Base-by-base conservation (phyloP, 1,140 invertebrate species). In the Solen grandis region DNA sequence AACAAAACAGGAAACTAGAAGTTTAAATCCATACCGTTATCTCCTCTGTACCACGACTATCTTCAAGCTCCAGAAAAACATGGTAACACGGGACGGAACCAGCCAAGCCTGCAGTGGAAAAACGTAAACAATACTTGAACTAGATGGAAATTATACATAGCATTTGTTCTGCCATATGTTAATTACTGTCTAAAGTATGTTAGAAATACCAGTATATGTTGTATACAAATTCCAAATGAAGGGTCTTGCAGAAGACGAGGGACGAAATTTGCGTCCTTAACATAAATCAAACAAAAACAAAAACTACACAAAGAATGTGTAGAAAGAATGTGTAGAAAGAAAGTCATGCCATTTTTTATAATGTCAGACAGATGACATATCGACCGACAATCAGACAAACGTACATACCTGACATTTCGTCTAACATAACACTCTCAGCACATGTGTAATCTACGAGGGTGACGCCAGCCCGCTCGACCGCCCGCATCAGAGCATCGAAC, bases 401-500 rank as follows among this genome's bases (percentile, higher is more conserved):
- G 8, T 19, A 46, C 41, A 10, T 46, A 46, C 41, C 41, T 46
- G 8, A 10, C 8, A 46, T 10, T 10, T 10, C 83, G 33, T 88
- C 83, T 13, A 88, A 68, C 60, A 89, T 54, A 5, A 89, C 57
- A 69, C 87, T 89, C 66, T 92, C 90, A 33, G 84, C 81, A 85
- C 90, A 91, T 60, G 89, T 89, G 73, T 92, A 92, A 77, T 92
- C 90, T 1, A 86, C 80, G 33, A 92, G 77, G 19, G 83, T 84
- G 1, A 79, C 29, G 10, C 69, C 81, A 31, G 80, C 41, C 84
- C 85, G 88, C 16, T 83, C 63, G 0, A 65, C 41, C 13, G 84
- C 76, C 3, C 80, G 66, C 57, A 85, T 70, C 46, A 93, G 75
- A 33, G 87, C 83, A 41, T 89, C 80, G 83, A 90, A 89, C 57